These are phyloP conservation scores for Tapirus indicus DNA, from an alignment of 2,797 vertebrate species.

Conservation along the genomic window DNA sequence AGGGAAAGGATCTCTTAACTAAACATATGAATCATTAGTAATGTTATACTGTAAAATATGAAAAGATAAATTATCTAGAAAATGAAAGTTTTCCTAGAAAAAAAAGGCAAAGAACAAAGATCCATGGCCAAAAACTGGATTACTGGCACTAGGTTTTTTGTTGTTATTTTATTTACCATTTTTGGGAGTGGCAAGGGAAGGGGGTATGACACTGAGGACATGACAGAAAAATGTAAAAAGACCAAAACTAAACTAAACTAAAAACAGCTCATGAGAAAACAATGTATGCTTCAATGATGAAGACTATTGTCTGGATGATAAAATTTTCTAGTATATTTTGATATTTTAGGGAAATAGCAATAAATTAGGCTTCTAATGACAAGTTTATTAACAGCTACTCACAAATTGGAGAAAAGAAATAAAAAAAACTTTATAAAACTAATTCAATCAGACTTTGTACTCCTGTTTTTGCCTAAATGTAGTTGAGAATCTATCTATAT, in stretches of 20 bases:
- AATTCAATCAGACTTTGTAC: conserved; percentile 20
- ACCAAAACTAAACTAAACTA: conserved; percentile 35
- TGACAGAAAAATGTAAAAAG: conserved; percentile 31
- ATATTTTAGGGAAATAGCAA: conserved; percentile 51
- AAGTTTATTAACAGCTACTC: conserved; percentile 8
- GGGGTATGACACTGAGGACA: background rate
- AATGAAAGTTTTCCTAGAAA: conserved; percentile 12
- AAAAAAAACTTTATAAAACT: background rate
- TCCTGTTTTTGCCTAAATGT: conserved; percentile 52
- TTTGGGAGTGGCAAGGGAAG: background rate
- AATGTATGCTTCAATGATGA: conserved; percentile 21
- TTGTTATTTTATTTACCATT: conserved; percentile 34
- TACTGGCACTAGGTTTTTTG: background rate
- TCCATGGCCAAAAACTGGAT: background rate
- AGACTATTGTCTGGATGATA: background rate
- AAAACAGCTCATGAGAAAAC: conserved; percentile 55
- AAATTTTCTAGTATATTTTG: conserved; percentile 16
- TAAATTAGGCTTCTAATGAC: background rate
- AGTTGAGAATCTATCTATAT: conserved; percentile 54
- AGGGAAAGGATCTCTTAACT: conserved; percentile 16
- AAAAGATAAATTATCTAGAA: conserved; percentile 48
- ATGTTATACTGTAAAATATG: background rate
- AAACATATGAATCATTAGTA: background rate
- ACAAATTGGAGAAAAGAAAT: conserved; percentile 31
- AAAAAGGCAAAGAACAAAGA: conserved; percentile 58